Base-by-base conservation (phyloP, 2,113 vertebrate genomes). In the Delphinapterus leucas region DNA sequence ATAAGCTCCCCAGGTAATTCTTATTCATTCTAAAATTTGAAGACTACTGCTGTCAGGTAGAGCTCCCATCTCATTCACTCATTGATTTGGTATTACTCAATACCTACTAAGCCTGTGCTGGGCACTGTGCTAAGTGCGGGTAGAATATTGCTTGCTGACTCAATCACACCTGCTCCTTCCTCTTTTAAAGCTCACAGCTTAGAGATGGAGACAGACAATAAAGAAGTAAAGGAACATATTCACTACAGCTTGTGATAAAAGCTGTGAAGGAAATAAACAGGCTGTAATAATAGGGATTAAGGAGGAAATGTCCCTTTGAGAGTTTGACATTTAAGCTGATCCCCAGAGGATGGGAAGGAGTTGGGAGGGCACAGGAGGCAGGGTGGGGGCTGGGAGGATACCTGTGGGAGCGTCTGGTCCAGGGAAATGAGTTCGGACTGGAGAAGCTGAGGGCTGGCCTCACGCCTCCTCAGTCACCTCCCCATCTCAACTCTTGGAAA, bases 51-150 rank as follows among this genome's bases (percentile, higher is more conserved):
- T 58, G 14, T 33, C 17, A 65, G 18, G n/a, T 9, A n/a, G 70
- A 41, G 23, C 15, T 82, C 17, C 31, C 15, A 10, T 71, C 77
- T 79, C 60, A 71, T 49, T 73, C 36, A 36, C 26, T 53, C n/a
- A 7, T 2, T 17, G 41, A 63, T 28, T 41, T 13, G 23, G 7
- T n/a, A 6, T 70, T 18, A 44, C 33, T 25, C 33, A 31, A 73
- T 38, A 18, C 6, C 20, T 38, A 38, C 44, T 20, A 0, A 8
- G 44, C 21, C 53, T 2, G 2, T 3, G 23, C n/a, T 38, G 4
- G 80, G 60, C 47, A 53, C 49, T 9, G 20, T 86, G 67, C 60
- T 76, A 28, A 10, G 67, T 68, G 49, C 68, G 17, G 31, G 33
- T 2, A 25, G 67, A n/a, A 58, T 26, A 55, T 23, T 49, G 21